Base-by-base conservation (phyloP, 2,113 vertebrate species). In the Pterocles orientalis region DNA sequence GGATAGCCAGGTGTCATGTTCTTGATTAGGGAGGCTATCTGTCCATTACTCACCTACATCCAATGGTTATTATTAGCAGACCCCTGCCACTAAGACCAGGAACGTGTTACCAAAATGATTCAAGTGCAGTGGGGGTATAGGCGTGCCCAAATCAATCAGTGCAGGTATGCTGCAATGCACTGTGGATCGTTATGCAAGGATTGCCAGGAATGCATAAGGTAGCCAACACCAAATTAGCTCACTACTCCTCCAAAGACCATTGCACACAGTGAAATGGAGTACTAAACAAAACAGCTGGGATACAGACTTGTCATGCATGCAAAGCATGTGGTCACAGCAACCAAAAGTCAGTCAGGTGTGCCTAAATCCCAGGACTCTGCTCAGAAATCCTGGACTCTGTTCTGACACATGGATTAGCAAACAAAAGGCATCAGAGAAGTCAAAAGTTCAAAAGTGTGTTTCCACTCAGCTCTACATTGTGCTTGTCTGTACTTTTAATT, bases 401-500 rank as follows among this genome's bases (percentile, higher is more conserved):
- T 94, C 88, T 95, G 88, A 95, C 80, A 78, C 51, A 58, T 18
- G 88, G 92, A 92, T 95, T 95, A 95, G 39, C 60, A 86, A 86
- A 95, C 89, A 96, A 97, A 95, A 95, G 88, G 41, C 86, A 75
- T 66, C 56, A 39, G 51, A 86, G 69, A 83, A 94, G 91, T 84
- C 92, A 94, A 83, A 94, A 96, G 91, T 95, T 97, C 92, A 92
- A 39, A 82, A 92, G 80, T 45, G 36, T 7, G 0, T 88, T 94
- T 91, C 87, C 50, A 66, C 80, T 56, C 18, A 56, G 43, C 69
- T 88, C 64, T 45, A 1, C 57, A 58, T 75, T 58, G 18, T 86
- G 36, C 41, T 83, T 77, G 54, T 41, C 79, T 83, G 47, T 39
- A 51, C 9, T 76, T 84, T 79, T 73, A 69, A 77, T 88, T 86